A percentile compares a stretch with the other conserved stretches of the same genome.
Evolutionary conservation across 2,888 invertebrate genomes (phyloP).

Genomic region (Rhaphigaster nebulosa): DNA sequence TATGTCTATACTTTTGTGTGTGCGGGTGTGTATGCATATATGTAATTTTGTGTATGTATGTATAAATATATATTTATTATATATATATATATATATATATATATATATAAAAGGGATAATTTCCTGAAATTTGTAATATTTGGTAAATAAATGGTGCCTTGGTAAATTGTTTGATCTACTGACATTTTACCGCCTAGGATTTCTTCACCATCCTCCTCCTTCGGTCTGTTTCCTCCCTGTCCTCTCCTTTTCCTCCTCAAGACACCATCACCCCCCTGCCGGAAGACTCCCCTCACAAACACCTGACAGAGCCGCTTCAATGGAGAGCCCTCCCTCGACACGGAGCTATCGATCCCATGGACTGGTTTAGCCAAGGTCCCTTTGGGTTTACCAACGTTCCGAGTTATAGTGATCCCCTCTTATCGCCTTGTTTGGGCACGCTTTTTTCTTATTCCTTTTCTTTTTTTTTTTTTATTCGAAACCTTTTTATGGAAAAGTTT

Average conservation of each 20-base stretch:
- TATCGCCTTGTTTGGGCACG: background rate
- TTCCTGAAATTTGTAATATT: too few species aligned
- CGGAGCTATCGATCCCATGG: background rate
- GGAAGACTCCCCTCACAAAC: background rate
- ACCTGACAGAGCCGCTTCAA: background rate
- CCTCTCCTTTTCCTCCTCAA: background rate
- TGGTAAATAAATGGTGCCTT: too few species aligned
- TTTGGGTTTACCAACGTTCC: background rate
- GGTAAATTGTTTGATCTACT: too few species aligned
- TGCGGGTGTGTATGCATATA: too few species aligned
- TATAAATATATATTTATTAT: too few species aligned
- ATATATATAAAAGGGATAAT: too few species aligned
- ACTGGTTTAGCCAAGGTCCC: slow-evolving; percentile 37
- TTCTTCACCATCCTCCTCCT: background rate
- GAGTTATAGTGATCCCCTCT: background rate
- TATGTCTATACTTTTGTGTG: too few species aligned
- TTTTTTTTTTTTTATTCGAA: background rate
- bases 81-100: too few species aligned
- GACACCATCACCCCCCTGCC: background rate
- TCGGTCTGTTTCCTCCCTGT: background rate
- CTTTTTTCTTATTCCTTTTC: background rate
- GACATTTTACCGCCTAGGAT: too few species aligned
- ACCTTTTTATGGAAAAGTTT: background rate
- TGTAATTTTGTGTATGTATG: too few species aligned
- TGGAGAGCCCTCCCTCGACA: background rate